Evolutionary conservation across 2,888 invertebrate genomes (phyloP).

Genomic region (Drosophila tanythrix): DNA sequence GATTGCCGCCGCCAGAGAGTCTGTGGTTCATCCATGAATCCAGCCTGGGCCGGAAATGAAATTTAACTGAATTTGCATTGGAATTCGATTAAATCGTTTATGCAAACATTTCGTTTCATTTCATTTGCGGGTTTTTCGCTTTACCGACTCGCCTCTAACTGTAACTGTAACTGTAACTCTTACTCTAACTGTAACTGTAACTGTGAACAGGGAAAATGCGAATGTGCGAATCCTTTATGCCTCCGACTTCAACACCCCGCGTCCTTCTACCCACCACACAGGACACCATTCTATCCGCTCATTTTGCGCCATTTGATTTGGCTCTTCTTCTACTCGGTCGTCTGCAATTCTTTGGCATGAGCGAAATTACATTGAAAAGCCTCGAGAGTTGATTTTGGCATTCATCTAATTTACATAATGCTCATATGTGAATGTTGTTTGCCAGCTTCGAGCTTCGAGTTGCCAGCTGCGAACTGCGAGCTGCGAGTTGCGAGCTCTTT

Average conservation of each 20-base stretch:
- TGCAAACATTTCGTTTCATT: slow-evolving; percentile 83
- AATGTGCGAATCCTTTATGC: slow-evolving; percentile 72
- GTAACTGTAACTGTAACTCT: slow-evolving; percentile 30
- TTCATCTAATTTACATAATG: slow-evolving; percentile 81
- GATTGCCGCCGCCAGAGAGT: slow-evolving; percentile 26
- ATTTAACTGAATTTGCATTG: slow-evolving; percentile 84
- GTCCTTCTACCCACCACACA: not conserved
- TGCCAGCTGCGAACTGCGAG: slow-evolving; percentile 10
- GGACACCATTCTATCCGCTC: slow-evolving; percentile 6
- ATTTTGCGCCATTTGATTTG: slow-evolving; percentile 48
- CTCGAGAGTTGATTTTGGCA: slow-evolving; percentile 73
- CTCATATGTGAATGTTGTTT: slow-evolving; percentile 76
- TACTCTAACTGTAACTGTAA: slow-evolving; percentile 14
- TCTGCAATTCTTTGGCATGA: slow-evolving; percentile 10
- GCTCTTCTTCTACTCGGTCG: slow-evolving; percentile 2
- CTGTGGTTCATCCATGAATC: slow-evolving; percentile 38
- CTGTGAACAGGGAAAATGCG: slow-evolving; percentile 53
- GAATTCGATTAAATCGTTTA: slow-evolving; percentile 85
- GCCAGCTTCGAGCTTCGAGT: slow-evolving; percentile 11
- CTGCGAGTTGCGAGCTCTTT: slow-evolving; percentile 12
- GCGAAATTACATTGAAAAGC: slow-evolving; percentile 67
- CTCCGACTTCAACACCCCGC: slow-evolving; percentile 20
- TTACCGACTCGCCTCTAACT: slow-evolving; percentile 41
- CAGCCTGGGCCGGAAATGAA: slow-evolving; percentile 78
- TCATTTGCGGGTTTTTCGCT: slow-evolving; percentile 76